Evolutionary conservation across 2,113 vertebrate genomes (phyloP).

Genomic region (Orientallactaga bullata): DNA sequence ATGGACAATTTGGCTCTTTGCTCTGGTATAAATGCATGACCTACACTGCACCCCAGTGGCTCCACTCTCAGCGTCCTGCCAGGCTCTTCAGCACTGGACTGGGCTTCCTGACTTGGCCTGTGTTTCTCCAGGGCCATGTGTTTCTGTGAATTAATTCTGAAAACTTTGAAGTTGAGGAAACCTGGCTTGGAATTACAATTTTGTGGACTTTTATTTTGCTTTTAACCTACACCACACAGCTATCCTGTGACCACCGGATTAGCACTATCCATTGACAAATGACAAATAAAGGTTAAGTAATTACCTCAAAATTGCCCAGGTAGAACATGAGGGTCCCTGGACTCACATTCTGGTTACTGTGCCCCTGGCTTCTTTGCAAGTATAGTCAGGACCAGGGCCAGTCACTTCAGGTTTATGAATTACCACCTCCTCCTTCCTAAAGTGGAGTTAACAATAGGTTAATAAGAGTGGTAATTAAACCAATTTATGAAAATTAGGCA

Average conservation of each 20-base stretch:
- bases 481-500: conserved; percentile 44
- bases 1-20: not conserved
- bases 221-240: not conserved
- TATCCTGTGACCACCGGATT: not conserved
- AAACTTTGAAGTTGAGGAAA: not conserved
- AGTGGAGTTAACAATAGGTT: not conserved
- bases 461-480: conserved; percentile 3
- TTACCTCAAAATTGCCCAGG: not conserved
- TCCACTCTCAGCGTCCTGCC: not conserved
- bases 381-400: not conserved
- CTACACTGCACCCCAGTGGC: too few relatives aligned
- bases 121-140: not conserved
- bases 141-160: not conserved
- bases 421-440: not conserved
- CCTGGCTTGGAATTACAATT: not conserved
- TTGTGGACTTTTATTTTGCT: not conserved
- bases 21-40: too few relatives aligned
- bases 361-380: not conserved
- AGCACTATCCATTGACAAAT: not conserved
- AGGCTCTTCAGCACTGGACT: not conserved
- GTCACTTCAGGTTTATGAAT: not conserved
- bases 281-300: not conserved
- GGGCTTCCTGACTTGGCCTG: not conserved
- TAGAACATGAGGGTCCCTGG: not conserved
- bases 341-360: not conserved